phyloP scores from a whole-genome alignment of 1,140 invertebrate species.

The Drosophila chauvacae region DNA sequence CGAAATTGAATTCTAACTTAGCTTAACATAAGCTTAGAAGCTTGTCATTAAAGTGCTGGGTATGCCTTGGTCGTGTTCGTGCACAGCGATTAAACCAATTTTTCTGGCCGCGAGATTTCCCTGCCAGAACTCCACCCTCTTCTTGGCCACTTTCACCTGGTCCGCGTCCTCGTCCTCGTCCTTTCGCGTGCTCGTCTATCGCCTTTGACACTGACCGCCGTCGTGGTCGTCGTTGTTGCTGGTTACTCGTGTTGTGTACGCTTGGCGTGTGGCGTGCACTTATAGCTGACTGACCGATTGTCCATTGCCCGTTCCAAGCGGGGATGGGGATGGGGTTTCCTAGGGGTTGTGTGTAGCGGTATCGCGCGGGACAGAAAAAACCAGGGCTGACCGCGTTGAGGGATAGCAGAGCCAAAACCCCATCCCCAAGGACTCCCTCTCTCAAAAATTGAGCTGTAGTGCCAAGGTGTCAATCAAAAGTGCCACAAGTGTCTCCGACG shows the following conservation, averaged over 20 bases:
- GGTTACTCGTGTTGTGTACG: conserved; percentile 11
- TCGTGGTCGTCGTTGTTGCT: conserved; percentile 23
- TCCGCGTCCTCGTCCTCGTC: conserved; percentile 16
- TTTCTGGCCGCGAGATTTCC: conserved; percentile 33
- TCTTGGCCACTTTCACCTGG: conserved; percentile 36
- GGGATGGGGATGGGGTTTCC: background rate
- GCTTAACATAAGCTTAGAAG: background rate
- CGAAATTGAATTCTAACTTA: background rate
- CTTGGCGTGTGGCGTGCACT: conserved; percentile 52
- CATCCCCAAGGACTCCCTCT: conserved; percentile 13
- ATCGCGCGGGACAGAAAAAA: conserved; percentile 10
- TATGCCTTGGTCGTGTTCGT: conserved; percentile 4
- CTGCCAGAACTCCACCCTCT: conserved; percentile 6
- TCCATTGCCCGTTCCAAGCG: conserved; percentile 20
- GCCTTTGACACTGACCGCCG: conserved; percentile 71
- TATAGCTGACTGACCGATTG: conserved; percentile 46
- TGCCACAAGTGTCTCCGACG: conserved; percentile 50
- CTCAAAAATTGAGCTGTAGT: conserved; percentile 42
- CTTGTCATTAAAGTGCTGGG: background rate
- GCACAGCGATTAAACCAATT: conserved; percentile 21
- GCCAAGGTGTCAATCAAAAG: conserved; percentile 48
- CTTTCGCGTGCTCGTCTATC: conserved; percentile 33
- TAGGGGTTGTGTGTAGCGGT: background rate
- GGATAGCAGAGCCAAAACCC: conserved; percentile 18
- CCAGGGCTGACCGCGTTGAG: conserved; percentile 22